phyloP scores from a whole-genome alignment of 2,888 invertebrate species.

The Lithophane ornitopus region DNA sequence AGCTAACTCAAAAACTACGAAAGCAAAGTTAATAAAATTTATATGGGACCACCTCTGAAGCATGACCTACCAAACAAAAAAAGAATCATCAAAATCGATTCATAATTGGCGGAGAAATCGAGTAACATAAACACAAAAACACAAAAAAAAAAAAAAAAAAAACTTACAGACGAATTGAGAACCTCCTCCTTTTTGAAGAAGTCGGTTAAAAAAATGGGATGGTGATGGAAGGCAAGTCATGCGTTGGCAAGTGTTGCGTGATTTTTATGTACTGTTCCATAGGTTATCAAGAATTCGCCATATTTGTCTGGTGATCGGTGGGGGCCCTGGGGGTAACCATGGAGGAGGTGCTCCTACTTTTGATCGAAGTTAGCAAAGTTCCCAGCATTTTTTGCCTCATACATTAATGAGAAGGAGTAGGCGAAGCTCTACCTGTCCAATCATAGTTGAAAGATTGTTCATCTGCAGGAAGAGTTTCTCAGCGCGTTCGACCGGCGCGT shows the following conservation, averaged over 20 bases:
- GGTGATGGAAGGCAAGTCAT: background rate
- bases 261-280: background rate
- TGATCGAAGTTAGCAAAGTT: background rate
- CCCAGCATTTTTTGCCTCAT: background rate
- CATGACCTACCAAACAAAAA: no score
- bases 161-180: no score
- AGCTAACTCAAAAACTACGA: no score
- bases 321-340: background rate
- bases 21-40: no score
- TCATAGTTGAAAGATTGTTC: conserved; percentile 93
- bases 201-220: background rate
- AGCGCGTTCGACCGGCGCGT: conserved; percentile 92
- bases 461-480: conserved; percentile 92
- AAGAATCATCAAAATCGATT: no score
- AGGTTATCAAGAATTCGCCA: background rate
- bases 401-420: background rate
- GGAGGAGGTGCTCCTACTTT: background rate
- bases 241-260: background rate
- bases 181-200: no score
- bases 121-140: no score
- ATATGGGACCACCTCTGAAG: no score
- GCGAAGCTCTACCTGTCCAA: conserved; percentile 90
- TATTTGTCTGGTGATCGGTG: background rate
- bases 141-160: no score
- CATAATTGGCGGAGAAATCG: no score